These are phyloP conservation scores for Scrobipalpa atriplicella DNA, from an alignment of 2,888 invertebrate species.

Conservation along the genomic window DNA sequence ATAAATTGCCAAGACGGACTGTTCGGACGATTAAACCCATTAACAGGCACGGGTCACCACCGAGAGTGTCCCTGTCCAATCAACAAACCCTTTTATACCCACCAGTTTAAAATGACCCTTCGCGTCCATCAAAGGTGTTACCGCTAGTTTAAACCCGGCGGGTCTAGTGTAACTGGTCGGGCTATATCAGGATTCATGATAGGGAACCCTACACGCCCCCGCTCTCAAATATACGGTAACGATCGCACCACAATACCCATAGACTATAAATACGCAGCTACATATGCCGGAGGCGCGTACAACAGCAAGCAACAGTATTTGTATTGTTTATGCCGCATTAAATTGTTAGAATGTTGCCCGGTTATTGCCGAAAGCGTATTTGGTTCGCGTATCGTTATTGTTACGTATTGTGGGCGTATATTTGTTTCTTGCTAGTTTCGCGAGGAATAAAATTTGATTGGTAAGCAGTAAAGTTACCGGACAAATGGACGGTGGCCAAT, in stretches of 20 bases:
- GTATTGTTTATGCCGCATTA: constrained; percentile 81
- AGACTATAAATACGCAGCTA: constrained; percentile 77
- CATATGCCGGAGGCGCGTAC: constrained; percentile 65
- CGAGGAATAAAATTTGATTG: constrained; percentile 36
- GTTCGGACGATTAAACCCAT: constrained; percentile 79
- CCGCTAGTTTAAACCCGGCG: constrained; percentile 52
- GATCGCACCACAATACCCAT: constrained; percentile 79
- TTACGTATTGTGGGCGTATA: constrained; percentile 68
- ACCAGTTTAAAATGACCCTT: constrained; percentile 34
- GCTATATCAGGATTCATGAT: constrained; percentile 80
- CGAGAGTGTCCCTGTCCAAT: constrained; percentile 67
- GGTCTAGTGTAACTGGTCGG: constrained; percentile 64
- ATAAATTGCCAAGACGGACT: constrained; percentile 78
- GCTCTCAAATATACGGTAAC: constrained; percentile 77
- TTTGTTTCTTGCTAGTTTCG: constrained; percentile 63
- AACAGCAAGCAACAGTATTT: constrained; percentile 61
- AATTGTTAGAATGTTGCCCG: constrained; percentile 80
- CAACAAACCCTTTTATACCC: constrained; percentile 71
- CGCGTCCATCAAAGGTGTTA: constrained; percentile 33
- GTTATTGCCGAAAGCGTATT: constrained; percentile 81
- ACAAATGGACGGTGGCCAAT: constrained; percentile 22
- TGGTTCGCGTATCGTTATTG: constrained; percentile 72
- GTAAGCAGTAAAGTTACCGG: constrained; percentile 20
- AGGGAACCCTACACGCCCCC: constrained; percentile 72
- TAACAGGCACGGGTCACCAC: constrained; percentile 74